Conservation (phyloP, 2,113 vertebrate genomes). For the Thermophis baileyi region DNA sequence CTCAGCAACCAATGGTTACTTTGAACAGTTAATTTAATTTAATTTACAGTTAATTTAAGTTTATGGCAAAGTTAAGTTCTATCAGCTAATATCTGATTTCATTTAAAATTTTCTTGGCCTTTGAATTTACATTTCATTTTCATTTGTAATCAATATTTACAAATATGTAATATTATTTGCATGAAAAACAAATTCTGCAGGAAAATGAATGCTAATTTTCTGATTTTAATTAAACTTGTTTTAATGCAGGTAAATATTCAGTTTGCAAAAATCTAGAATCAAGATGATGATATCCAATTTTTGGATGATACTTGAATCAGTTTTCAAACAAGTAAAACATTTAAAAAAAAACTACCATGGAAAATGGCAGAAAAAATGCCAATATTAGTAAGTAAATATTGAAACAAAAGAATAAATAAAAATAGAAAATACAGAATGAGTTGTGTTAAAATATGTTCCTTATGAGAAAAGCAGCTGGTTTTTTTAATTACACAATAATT, state of each 20-base stretch:
- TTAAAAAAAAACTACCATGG: not conserved
- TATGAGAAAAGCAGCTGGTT: not conserved
- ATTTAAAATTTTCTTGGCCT: not conserved
- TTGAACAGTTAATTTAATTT: not conserved
- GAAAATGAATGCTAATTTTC: not conserved
- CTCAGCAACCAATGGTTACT: not conserved
- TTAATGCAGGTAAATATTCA: not conserved
- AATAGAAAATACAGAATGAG: not conserved
- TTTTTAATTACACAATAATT: not conserved
- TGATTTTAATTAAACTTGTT: not conserved
- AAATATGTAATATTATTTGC: not conserved
- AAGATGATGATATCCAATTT: not conserved
- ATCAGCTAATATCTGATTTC: conserved; percentile 2
- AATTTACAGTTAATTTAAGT: not conserved
- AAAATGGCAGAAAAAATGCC: not conserved
- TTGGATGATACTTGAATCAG: not conserved
- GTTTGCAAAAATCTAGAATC: not conserved
- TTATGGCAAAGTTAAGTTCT: not conserved
- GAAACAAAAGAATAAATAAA: not conserved
- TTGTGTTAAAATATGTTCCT: not conserved
- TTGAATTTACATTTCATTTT: not conserved
- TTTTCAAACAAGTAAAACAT: not conserved
- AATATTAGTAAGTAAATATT: not conserved
- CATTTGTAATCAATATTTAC: not conserved
- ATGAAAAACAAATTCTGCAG: not conserved